phyloP scores from a whole-genome alignment of 2,113 vertebrate genomes.

The Conger conger region DNA sequence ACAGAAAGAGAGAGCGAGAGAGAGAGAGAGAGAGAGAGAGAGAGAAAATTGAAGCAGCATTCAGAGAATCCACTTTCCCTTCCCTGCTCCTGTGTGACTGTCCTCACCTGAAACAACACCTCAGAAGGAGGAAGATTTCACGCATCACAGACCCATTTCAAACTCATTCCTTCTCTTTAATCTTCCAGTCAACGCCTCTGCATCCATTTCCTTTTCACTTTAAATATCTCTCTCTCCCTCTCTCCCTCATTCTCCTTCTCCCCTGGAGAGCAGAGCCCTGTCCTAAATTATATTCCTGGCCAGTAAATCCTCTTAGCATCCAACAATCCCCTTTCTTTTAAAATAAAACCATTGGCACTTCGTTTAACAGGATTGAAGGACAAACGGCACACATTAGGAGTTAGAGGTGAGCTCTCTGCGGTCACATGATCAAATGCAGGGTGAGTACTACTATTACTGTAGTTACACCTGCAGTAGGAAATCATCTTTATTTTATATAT shows the following conservation, averaged over 20 bases:
- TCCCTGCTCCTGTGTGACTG: background rate
- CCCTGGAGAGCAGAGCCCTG: conserved; percentile 42
- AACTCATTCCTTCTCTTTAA: conserved; percentile 50
- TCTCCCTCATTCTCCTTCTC: conserved; percentile 37
- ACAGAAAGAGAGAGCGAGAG: too few relatives aligned
- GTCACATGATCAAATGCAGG: background rate
- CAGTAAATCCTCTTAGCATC: conserved; percentile 63
- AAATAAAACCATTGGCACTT: conserved; percentile 40
- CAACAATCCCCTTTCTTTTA: conserved; percentile 55
- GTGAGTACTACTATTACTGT: background rate
- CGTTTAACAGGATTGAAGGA: conserved; percentile 32
- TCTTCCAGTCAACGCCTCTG: conserved; percentile 48
- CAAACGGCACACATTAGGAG: conserved; percentile 25
- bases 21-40: too few relatives aligned
- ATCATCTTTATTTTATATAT: too few relatives aligned
- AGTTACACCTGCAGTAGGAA: too few relatives aligned
- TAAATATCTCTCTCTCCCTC: conserved; percentile 41
- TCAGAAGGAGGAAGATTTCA: background rate
- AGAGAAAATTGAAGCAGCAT: too few relatives aligned
- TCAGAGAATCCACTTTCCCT: background rate
- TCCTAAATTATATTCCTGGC: conserved; percentile 44
- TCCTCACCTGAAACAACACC: background rate
- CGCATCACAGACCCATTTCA: background rate
- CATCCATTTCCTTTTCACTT: conserved; percentile 37
- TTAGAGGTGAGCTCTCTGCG: background rate